Percentiles rank a stretch among this genome's conserved stretches.
phyloP scores from a whole-genome alignment of 2,888 invertebrate species.

The Antheraea yamamai region DNA sequence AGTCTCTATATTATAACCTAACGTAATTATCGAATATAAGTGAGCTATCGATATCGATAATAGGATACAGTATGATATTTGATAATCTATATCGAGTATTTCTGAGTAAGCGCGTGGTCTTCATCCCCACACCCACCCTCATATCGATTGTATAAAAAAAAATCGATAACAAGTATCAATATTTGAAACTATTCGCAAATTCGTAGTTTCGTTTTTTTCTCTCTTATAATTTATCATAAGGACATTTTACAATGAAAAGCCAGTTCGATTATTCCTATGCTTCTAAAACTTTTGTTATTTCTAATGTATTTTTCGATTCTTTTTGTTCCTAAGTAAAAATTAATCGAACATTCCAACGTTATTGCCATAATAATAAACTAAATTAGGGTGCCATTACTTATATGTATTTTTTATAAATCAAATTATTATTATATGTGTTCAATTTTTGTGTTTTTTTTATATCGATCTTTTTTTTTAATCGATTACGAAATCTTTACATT shows the following conservation, averaged over 20 bases:
- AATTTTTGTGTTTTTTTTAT: neutral
- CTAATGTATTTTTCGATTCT: constrained; percentile 1
- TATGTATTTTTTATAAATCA: neutral
- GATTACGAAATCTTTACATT: neutral
- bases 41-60: no score
- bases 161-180: no score
- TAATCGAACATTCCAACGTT: constrained; percentile 19
- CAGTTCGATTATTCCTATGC: neutral
- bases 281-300: neutral
- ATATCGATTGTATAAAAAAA: no score
- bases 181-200: neutral
- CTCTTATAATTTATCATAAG: neutral
- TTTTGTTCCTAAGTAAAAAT: constrained; percentile 8
- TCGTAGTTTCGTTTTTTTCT: neutral
- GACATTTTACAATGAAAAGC: neutral
- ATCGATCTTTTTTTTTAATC: neutral
- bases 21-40: no score
- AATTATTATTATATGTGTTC: neutral
- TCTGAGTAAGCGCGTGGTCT: no score
- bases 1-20: no score
- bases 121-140: no score
- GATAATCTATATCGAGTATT: no score
- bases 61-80: no score
- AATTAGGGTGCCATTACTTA: constrained; percentile 20
- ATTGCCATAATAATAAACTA: constrained; percentile 19